phyloP scores from a whole-genome alignment of 2,797 vertebrate genomes.

The Poeciliopsis infans region DNA sequence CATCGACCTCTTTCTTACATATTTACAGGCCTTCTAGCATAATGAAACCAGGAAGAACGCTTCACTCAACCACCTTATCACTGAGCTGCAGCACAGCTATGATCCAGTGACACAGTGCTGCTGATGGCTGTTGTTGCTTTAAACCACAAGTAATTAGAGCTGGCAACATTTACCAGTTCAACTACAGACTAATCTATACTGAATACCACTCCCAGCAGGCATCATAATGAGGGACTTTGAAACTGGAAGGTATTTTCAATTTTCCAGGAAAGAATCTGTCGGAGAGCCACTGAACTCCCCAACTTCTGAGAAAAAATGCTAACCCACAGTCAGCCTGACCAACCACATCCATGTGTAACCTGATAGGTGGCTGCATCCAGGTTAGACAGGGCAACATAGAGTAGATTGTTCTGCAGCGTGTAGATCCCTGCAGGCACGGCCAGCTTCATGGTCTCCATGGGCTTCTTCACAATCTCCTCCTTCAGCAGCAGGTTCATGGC shows the following conservation, averaged over 20 bases:
- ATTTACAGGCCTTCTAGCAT: not conserved
- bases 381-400: conserved; percentile 95
- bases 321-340: conserved; percentile 2
- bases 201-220: not conserved
- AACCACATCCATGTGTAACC: conserved; percentile 74
- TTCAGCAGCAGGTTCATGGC: conserved; percentile 85
- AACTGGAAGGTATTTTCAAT: not conserved
- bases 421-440: conserved; percentile 96
- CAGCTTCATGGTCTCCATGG: conserved; percentile 91
- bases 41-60: not conserved
- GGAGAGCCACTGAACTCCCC: not conserved
- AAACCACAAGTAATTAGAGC: not conserved
- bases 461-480: conserved; percentile 93
- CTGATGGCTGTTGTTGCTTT: not conserved
- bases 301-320: not conserved
- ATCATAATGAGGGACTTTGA: not conserved
- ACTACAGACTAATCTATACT: not conserved
- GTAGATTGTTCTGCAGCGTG: conserved; percentile 97
- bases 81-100: not conserved
- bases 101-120: not conserved
- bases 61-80: not conserved
- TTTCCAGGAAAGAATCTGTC: not conserved
- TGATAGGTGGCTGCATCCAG: conserved; percentile 98
- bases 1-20: not conserved
- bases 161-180: not conserved